Conservation (phyloP, 2,113 vertebrate genomes). For the Astur gentilis region DNA sequence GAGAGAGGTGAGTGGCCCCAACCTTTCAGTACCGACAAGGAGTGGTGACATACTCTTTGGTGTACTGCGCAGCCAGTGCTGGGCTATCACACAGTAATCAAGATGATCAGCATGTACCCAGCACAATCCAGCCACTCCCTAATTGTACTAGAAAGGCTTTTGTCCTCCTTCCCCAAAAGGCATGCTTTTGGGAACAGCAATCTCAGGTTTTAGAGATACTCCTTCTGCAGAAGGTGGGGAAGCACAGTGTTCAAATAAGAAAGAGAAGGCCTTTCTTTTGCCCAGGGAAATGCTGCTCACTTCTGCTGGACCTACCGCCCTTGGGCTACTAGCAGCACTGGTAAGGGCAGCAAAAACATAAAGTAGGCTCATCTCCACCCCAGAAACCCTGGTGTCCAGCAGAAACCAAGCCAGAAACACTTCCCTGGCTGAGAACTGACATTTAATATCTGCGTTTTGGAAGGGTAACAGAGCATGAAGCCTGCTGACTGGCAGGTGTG, state of each 20-base stretch:
- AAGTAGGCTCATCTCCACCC: neutral
- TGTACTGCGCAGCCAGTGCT: neutral
- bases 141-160: neutral
- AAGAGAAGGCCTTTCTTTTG: neutral
- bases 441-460: neutral
- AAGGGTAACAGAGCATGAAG: neutral
- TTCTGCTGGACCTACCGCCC: neutral
- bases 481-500: fast-evolving
- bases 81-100: neutral
- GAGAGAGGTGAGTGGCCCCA: neutral
- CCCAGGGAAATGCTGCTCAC: neutral
- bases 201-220: neutral
- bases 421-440: neutral
- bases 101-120: neutral
- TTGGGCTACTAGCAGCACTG: neutral
- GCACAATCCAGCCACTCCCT: neutral
- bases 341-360: neutral
- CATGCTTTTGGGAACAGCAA: neutral
- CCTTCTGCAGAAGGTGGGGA: neutral
- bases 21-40: fast-evolving
- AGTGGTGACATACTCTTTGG: neutral
- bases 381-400: neutral
- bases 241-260: neutral
- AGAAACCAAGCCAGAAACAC: neutral
- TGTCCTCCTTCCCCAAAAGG: neutral